Base-by-base conservation (phyloP, 2,113 vertebrate species). In the Nyctibius bracteatus region DNA sequence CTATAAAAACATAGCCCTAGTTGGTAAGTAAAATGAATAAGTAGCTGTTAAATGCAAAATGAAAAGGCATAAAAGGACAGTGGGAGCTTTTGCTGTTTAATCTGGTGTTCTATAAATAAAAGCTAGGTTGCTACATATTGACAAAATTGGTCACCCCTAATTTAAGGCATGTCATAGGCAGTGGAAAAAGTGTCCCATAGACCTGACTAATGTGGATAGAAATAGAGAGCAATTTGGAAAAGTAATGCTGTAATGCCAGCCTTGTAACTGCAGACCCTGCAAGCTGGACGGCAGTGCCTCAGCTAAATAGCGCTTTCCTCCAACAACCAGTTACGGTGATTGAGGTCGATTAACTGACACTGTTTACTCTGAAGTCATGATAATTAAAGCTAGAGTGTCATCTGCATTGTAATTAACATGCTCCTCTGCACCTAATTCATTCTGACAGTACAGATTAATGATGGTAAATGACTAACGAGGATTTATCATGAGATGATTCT, bases 381-480 rank as follows among this genome's bases (percentile, higher is more conserved):
- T 95, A 92, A 97, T 87, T 95, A 93, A 86, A 95, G 78, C 31
- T 78, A 49, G 71, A 90, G 70, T 77, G 91, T 94, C 97, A 81
- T 87, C 81, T 91, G 46, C 59, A 10, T 88, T 58, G 88, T 71
- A 92, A 94, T 95, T 88, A 96, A 90, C 87, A 80, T 39, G 81
- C 57, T 72, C 31, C 62, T 91, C 86, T 90, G 90, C 63, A 44
- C 74, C 75, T 96, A 94, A 96, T 94, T 96, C 71, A 47, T 88
- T 83, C 82, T 93, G 96, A 96, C 94, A 96, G 67, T 83, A 91
- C 86, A 96, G 96, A 96, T 95, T 93, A 95, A 96, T 77, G 86
- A 74, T 65, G 70, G 95, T 92, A 92, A 96, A 96, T 67, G 84
- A 88, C 93, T 44, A 87, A 66, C 54, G 43, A 85, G 51, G 72